phyloP scores from a whole-genome alignment of 1,140 invertebrate genomes.

The Melipona quadrifasciata region DNA sequence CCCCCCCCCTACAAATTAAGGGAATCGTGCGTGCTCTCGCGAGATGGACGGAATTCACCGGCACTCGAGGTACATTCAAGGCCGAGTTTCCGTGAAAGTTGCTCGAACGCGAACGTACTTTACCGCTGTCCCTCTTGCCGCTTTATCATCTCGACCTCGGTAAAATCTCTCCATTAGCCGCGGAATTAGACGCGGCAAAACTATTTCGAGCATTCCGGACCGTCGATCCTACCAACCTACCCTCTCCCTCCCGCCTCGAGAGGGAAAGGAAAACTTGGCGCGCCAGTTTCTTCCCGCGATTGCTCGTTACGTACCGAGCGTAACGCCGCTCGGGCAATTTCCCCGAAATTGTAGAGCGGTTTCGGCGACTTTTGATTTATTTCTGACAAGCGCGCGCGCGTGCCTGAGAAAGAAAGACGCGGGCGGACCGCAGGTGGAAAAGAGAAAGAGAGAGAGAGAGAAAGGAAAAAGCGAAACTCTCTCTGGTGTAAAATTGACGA shows the following conservation, averaged over 20 bases:
- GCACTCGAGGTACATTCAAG: constrained; percentile 29
- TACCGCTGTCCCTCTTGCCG: background rate
- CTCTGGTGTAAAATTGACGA: constrained; percentile 9
- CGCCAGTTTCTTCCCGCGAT: too few relatives aligned
- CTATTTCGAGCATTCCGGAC: background rate
- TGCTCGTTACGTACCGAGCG: too few relatives aligned
- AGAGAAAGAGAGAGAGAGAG: too few relatives aligned
- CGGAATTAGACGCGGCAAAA: background rate
- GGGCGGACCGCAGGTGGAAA: background rate
- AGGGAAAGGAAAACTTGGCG: too few relatives aligned
- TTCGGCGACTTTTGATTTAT: background rate
- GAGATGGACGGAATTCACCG: background rate
- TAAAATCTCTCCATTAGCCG: background rate
- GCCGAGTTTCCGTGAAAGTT: constrained; percentile 20
- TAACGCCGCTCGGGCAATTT: too few relatives aligned
- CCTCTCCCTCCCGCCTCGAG: too few relatives aligned
- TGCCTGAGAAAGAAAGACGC: too few relatives aligned
- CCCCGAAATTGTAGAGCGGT: too few relatives aligned
- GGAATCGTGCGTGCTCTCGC: too few relatives aligned
- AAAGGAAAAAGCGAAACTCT: background rate
- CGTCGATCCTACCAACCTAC: too few relatives aligned
- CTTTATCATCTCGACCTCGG: background rate
- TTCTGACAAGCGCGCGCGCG: too few relatives aligned
- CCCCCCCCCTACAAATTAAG: too few relatives aligned
- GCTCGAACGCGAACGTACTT: background rate